Evolutionary conservation across 2,888 invertebrate genomes (phyloP), one percentile per base, ranked within the genome.

Genomic region (Leucozona laternaria): DNA sequence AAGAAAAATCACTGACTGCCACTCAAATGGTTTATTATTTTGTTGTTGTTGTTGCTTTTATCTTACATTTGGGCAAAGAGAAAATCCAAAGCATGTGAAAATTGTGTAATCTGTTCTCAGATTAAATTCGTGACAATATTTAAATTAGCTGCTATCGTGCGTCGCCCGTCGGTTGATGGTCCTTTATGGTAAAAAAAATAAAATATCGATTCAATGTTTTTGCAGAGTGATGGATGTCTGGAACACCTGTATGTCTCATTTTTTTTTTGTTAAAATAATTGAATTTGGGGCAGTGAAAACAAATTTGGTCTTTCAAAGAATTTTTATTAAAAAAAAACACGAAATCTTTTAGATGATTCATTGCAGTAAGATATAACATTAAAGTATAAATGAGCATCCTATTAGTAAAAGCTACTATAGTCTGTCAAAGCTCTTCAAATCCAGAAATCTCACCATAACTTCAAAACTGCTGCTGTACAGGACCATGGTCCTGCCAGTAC

Each of bases 41-140:
- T 62, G 20, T 58, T 72, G 72, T 82, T 37, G 20, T 73, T 50
- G 34, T 45, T 13, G 17, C 15, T 58, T 20, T 37, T 58, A 58
- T 37, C 37, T 37, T 58, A 37, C 22, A 5, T 48, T 25, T 28
- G 22, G 25, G 25, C 20, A 28, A 13, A 71, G 48, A 20, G 72
- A 78, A 72, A 57, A 75, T 70, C 79, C 57, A 50, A 75, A 80
- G 84, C 84, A 84, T 80, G 80, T 84, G 84, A 70, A 84, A 76
- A 66, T 60, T 34, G 71, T 85, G 80, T 80, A 80, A 80, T 72
- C 85, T 77, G 68, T 85, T 85, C 85, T 66, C 85, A 85, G 85
- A 85, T 85, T 80, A 85, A 71, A 53, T 57, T 50, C 48, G 66
- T 55, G 85, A 73, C 76, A 60, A 62, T 80, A 72, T 80, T 85